Evolutionary conservation across 1,140 invertebrate genomes (phyloP).

Genomic region (Drosophila kepulauana): DNA sequence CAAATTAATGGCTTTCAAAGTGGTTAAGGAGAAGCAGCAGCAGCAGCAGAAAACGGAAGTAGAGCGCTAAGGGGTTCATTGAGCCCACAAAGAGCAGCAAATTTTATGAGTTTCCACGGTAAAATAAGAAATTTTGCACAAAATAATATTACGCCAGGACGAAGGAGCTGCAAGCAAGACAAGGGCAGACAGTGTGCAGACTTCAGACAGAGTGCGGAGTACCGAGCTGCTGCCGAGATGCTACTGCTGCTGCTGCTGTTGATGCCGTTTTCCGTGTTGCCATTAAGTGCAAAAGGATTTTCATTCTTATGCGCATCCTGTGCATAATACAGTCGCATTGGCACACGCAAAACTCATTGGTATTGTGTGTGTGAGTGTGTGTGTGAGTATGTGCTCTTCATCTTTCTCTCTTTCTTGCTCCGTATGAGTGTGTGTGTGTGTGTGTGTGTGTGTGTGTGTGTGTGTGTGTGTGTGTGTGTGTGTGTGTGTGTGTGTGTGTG

Average conservation of each 20-base stretch:
- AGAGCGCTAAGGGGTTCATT: conserved; percentile 56
- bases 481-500: conserved; percentile 15
- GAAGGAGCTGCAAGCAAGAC: background rate
- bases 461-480: conserved; percentile 17
- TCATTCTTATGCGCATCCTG: conserved; percentile 83
- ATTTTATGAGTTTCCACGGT: conserved; percentile 79
- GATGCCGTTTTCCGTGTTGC: conserved; percentile 70
- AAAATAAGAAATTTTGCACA: conserved; percentile 78
- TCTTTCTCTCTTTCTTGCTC: conserved; percentile 5
- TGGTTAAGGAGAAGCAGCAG: conserved; percentile 56
- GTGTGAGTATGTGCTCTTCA: conserved; percentile 1
- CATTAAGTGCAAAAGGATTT: conserved; percentile 84
- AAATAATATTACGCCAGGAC: conserved; percentile 71
- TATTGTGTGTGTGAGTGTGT: conserved; percentile 34
- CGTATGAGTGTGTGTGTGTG: conserved; percentile 11
- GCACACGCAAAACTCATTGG: conserved; percentile 78
- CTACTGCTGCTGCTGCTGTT: conserved; percentile 19
- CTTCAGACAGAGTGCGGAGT: conserved; percentile 13
- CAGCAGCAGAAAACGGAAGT: conserved; percentile 32
- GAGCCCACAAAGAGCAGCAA: conserved; percentile 67
- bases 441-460: conserved; percentile 19
- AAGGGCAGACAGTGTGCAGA: background rate
- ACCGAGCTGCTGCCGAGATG: conserved; percentile 18
- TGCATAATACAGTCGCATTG: conserved; percentile 78
- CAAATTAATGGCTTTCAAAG: conserved; percentile 81